These are phyloP conservation scores for Andrena dorsata DNA, from an alignment of 2,888 invertebrate species.

Conservation along the genomic window DNA sequence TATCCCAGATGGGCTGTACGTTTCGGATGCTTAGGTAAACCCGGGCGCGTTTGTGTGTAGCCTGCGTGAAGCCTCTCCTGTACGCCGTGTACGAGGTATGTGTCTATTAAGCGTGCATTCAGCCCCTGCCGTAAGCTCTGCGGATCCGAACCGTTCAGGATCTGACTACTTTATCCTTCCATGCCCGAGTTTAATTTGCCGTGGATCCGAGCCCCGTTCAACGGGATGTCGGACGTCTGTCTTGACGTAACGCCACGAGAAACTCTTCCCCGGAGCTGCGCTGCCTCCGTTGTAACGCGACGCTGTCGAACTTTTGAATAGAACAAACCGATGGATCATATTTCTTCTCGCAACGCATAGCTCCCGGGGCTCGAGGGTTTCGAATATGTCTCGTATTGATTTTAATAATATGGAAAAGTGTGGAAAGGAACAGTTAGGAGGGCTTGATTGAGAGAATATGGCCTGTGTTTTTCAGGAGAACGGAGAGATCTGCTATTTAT, in stretches of 20 bases:
- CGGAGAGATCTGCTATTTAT: no score
- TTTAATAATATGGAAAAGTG: background rate
- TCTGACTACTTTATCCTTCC: slow-evolving; percentile 67
- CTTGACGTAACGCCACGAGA: slow-evolving; percentile 12
- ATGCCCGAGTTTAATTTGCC: slow-evolving; percentile 64
- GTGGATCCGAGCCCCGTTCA: slow-evolving; percentile 40
- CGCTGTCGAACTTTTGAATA: slow-evolving; percentile 8
- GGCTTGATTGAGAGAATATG: background rate
- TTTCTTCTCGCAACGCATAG: background rate
- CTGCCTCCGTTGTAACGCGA: background rate
- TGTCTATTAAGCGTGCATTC: slow-evolving; percentile 59
- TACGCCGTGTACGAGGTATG: slow-evolving; percentile 45
- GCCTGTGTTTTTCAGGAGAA: no score
- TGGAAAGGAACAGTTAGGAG: background rate
- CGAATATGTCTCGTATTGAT: background rate
- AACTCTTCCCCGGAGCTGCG: slow-evolving; percentile 17
- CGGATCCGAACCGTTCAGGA: slow-evolving; percentile 36
- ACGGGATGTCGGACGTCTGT: slow-evolving; percentile 21
- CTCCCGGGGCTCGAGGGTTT: no score
- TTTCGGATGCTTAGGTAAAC: slow-evolving; percentile 75
- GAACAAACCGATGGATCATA: slow-evolving; percentile 14
- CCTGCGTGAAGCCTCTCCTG: slow-evolving; percentile 46
- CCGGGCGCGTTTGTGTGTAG: slow-evolving; percentile 59
- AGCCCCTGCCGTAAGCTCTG: slow-evolving; percentile 39
- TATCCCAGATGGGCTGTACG: slow-evolving; percentile 72